Conservation (phyloP, 2,888 invertebrate species). For the Cheilosia scutellata region DNA sequence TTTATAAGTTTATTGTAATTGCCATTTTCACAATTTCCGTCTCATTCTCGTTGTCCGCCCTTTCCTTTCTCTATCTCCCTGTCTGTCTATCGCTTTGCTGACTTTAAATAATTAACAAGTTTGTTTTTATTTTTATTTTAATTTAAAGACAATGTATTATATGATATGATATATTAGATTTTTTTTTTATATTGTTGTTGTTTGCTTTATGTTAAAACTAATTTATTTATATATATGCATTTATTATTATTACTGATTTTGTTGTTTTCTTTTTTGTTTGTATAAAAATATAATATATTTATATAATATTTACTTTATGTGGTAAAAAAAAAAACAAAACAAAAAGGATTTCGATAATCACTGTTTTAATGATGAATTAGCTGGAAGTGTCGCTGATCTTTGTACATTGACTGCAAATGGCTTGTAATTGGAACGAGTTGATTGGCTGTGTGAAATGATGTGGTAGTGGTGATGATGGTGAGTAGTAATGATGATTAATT, state of each 20-base stretch:
- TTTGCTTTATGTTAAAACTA: constrained; percentile 66
- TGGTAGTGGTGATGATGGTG: constrained; percentile 50
- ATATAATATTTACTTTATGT: constrained; percentile 71
- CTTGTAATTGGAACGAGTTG: constrained; percentile 84
- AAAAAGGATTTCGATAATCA: constrained; percentile 77
- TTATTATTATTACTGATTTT: constrained; percentile 68
- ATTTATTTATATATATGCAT: constrained; percentile 71
- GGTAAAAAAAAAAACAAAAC: constrained; percentile 71
- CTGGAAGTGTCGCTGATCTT: constrained; percentile 94
- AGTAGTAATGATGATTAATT: constrained; percentile 50
- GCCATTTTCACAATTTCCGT: constrained; percentile 39
- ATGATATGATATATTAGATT: constrained; percentile 74
- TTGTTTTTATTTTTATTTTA: constrained; percentile 55
- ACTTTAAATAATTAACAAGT: constrained; percentile 73
- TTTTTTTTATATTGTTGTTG: constrained; percentile 19
- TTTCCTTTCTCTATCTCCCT: constrained; percentile 18
- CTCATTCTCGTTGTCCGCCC: constrained; percentile 8
- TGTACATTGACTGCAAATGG: constrained; percentile 86
- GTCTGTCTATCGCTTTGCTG: constrained; percentile 61
- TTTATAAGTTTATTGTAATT: constrained; percentile 22
- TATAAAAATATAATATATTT: constrained; percentile 74
- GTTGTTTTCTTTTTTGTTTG: constrained; percentile 51
- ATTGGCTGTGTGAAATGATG: constrained; percentile 81
- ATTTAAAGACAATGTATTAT: constrained; percentile 65
- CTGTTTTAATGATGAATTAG: constrained; percentile 89